Base-by-base conservation (phyloP, 2,797 vertebrate species). In the Alfaro cultratus region DNA sequence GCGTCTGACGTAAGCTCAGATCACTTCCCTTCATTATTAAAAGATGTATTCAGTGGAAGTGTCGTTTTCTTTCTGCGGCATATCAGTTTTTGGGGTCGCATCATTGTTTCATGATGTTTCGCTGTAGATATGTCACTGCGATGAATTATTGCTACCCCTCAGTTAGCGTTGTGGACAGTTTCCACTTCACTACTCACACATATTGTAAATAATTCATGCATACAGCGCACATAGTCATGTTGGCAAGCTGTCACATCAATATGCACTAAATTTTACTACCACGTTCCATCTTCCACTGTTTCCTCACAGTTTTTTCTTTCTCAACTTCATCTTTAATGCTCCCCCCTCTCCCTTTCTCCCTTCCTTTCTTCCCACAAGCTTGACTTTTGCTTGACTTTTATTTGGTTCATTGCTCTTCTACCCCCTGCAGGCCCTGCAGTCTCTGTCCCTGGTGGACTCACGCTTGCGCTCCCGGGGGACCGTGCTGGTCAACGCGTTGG, bases 401-500 rank as follows among this genome's bases (percentile, higher is more conserved):
- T 77, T 31, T 46, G n/a, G 46, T 68, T 43, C 45, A 15, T 60
- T 2, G 41, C 53, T n/a, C 75, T 41, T 29, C 34, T 67, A 16
- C 76, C 29, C 49, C 49, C 84, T 47, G 21, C 88, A 98, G 97
- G 96, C 93, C 78, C 94, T 98, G 88, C 97, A 97, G 95, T 96
- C 97, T 11, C 90, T 98, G 80, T 98, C 97, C 0, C 94, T 98
- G 75, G 93, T 92, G 0, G 97, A 98, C 90, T 98, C 97, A 0
- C 94, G 97, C 43, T 91, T 98, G 67, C 97, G 97, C 84, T 97
- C 97, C 1, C 94, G 97, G 15, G 96, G 97, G 80, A 97, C 97
- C 12, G 95, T 98, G 90, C 93, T 98, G 79, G 96, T 98, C 83
- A 98, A 98, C 1, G 97, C 97, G 13, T 93, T 98, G 82, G 97